These are phyloP conservation scores for Agrotis exclamationis DNA, from an alignment of 2,888 invertebrate species.

Conservation along the genomic window DNA sequence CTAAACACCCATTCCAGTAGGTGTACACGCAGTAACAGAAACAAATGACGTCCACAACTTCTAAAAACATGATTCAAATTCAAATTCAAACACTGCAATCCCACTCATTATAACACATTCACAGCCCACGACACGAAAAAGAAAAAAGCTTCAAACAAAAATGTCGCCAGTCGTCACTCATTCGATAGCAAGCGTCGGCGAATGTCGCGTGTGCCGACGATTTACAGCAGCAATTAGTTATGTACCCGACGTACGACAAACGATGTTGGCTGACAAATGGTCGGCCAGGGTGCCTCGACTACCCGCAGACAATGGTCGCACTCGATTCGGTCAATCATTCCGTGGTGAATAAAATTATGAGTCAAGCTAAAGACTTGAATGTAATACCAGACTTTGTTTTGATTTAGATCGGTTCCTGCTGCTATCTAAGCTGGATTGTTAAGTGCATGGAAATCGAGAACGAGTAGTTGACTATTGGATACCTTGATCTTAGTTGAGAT, in stretches of 20 bases:
- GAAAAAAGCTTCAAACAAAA: constrained; percentile 47
- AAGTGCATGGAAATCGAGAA: constrained; percentile 9
- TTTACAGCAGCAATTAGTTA: constrained; percentile 74
- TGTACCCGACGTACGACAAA: constrained; percentile 70
- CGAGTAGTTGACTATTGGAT: not conserved
- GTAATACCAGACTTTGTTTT: constrained; percentile 46
- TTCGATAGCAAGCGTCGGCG: constrained; percentile 64
- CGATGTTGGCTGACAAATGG: constrained; percentile 71
- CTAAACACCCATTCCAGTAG: not conserved
- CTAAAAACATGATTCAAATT: too few species aligned
- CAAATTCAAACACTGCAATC: constrained; percentile 35
- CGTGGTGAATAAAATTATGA: constrained; percentile 64
- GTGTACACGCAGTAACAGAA: not conserved
- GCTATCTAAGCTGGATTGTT: constrained; percentile 9
- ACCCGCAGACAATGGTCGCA: constrained; percentile 69
- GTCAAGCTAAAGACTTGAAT: constrained; percentile 53
- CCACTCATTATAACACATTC: constrained; percentile 60
- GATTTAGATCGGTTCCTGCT: constrained; percentile 32
- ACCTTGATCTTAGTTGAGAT: not conserved
- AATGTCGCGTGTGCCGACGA: constrained; percentile 67
- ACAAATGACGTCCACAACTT: constrained; percentile 7
- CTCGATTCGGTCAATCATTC: constrained; percentile 68
- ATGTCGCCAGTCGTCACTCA: constrained; percentile 64
- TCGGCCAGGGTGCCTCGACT: constrained; percentile 68
- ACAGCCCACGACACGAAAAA: constrained; percentile 32